Evolutionary conservation across 2,797 vertebrate species (phyloP).

Genomic region (Gobionotothen gibberifrons): DNA sequence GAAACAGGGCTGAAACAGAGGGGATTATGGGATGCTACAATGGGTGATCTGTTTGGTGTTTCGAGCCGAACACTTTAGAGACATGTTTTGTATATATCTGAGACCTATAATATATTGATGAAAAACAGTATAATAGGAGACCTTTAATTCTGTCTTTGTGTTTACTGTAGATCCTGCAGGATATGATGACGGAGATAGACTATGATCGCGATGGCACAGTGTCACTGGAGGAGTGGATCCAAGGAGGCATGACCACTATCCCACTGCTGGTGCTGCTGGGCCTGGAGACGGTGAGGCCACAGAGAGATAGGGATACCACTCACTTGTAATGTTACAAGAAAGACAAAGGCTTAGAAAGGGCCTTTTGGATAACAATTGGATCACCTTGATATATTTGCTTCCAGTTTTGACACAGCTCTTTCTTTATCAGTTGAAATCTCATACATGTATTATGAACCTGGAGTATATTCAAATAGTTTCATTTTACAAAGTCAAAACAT

Average conservation of each 20-base stretch:
- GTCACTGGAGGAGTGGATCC: slow-evolving; percentile 95
- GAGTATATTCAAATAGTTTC: neutral
- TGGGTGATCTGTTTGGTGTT: too few relatives aligned
- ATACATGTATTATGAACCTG: neutral
- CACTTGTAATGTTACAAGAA: neutral
- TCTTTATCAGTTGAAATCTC: neutral
- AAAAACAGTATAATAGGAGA: too few relatives aligned
- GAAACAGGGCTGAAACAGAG: too few relatives aligned
- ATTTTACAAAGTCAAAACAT: neutral
- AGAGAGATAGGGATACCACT: neutral
- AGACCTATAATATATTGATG: too few relatives aligned
- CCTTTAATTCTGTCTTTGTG: neutral
- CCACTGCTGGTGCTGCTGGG: slow-evolving; percentile 93
- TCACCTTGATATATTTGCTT: neutral
- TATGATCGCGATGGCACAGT: slow-evolving; percentile 95
- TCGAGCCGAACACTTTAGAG: too few relatives aligned
- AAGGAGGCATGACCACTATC: slow-evolving; percentile 96
- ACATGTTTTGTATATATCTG: too few relatives aligned
- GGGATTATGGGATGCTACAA: too few relatives aligned
- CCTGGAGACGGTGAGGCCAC: slow-evolving; percentile 89
- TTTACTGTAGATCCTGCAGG: slow-evolving; percentile 89
- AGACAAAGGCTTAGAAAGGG: neutral
- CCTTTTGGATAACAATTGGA: neutral
- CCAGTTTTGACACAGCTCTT: neutral
- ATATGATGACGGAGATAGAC: slow-evolving; percentile 98